phyloP scores from a whole-genome alignment of 2,888 invertebrate genomes.

The Asteroscopus sphinx region DNA sequence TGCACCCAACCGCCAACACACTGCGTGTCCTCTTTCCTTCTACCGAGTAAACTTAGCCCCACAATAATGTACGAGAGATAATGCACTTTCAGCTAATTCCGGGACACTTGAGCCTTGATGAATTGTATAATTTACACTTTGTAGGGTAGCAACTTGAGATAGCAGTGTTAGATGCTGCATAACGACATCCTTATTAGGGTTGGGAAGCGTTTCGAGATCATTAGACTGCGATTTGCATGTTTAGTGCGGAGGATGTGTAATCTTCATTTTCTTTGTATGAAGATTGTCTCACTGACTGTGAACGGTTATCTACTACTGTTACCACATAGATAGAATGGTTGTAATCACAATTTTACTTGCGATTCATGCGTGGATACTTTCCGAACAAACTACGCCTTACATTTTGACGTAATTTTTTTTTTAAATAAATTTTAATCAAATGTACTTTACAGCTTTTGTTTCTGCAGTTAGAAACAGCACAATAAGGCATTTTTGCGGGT shows the following conservation, averaged over 20 bases:
- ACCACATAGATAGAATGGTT: too few relatives aligned
- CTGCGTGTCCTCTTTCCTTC: slow-evolving; percentile 71
- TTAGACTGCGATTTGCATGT: slow-evolving; percentile 51
- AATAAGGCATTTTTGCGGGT: too few relatives aligned
- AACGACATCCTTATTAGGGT: slow-evolving; percentile 51
- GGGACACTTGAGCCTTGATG: slow-evolving; percentile 64
- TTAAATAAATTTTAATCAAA: too few relatives aligned
- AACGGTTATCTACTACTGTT: too few relatives aligned
- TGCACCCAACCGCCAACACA: slow-evolving; percentile 64
- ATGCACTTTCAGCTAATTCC: slow-evolving; percentile 65
- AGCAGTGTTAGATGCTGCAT: slow-evolving; percentile 50
- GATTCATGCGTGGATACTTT: too few relatives aligned
- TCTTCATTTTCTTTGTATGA: slow-evolving; percentile 19
- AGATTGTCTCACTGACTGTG: slow-evolving; percentile 1
- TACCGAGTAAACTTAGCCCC: slow-evolving; percentile 68
- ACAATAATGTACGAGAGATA: slow-evolving; percentile 63
- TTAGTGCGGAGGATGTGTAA: slow-evolving; percentile 10
- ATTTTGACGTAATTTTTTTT: too few relatives aligned
- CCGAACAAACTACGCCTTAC: too few relatives aligned
- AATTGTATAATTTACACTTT: slow-evolving; percentile 61
- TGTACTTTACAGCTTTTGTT: too few relatives aligned
- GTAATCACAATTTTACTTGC: too few relatives aligned
- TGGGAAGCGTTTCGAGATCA: slow-evolving; percentile 41
- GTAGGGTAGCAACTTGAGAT: slow-evolving; percentile 47
- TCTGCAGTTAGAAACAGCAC: too few relatives aligned